These are phyloP conservation scores for Drosophila chauvacae DNA, from an alignment of 1,140 invertebrate genomes.

Conservation along the genomic window DNA sequence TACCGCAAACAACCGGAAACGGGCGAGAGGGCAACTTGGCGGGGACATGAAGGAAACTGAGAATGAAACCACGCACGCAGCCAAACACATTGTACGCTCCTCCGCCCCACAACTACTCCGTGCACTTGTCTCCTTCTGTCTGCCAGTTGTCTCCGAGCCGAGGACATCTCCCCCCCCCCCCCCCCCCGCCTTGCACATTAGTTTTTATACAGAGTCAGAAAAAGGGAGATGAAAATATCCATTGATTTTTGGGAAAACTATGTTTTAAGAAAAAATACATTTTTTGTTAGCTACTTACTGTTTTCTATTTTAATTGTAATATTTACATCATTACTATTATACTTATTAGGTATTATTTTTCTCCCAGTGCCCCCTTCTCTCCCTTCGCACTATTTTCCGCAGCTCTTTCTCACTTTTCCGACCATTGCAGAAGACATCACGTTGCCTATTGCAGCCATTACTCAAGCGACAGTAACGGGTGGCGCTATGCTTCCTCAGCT, in stretches of 20 bases:
- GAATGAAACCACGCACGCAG: conserved; percentile 52
- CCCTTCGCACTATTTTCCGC: not conserved
- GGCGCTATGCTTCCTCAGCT: not conserved
- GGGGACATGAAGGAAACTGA: conserved; percentile 28
- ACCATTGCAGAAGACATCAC: conserved; percentile 34
- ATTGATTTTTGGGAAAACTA: not conserved
- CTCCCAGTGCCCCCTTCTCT: not conserved
- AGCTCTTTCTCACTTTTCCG: conserved; percentile 17
- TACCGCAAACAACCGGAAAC: conserved; percentile 9
- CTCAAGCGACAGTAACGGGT: conserved; percentile 45
- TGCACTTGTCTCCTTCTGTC: conserved; percentile 31
- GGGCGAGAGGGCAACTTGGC: not conserved
- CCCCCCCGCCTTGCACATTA: not conserved
- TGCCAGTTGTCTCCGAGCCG: conserved; percentile 19
- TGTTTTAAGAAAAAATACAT: not conserved
- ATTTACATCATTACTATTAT: too few relatives aligned
- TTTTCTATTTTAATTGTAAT: too few relatives aligned
- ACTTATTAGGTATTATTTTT: not conserved
- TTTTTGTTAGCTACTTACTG: too few relatives aligned
- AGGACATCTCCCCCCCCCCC: not conserved
- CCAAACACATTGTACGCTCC: conserved; percentile 36
- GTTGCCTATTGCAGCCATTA: conserved; percentile 52
- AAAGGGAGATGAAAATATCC: not conserved
- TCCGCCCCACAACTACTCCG: conserved; percentile 10
- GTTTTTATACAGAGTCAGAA: conserved; percentile 3